These are phyloP conservation scores for Carcharodon carcharias DNA, from an alignment of 2,797 vertebrate genomes.

Conservation along the genomic window DNA sequence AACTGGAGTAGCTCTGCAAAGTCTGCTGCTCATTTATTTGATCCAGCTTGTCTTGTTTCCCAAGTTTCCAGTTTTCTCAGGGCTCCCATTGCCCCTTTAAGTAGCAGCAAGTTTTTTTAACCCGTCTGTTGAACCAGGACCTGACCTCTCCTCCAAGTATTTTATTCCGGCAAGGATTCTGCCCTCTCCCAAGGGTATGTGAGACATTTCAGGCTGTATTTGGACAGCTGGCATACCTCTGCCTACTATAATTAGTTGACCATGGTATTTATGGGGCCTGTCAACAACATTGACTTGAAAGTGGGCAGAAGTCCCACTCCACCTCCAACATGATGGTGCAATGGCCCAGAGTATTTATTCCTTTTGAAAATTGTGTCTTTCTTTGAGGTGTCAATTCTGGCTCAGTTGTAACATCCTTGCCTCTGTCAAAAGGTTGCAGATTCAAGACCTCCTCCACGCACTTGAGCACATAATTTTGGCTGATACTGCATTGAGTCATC, in stretches of 20 bases:
- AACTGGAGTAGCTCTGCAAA: neutral
- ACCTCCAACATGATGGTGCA: neutral
- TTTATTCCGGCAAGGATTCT: neutral
- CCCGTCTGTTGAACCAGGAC: neutral
- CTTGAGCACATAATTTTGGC: neutral
- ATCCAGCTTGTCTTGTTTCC: neutral
- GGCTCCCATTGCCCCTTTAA: neutral
- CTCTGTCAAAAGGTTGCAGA: neutral
- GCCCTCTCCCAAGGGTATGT: neutral
- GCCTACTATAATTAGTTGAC: neutral
- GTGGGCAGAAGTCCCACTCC: neutral
- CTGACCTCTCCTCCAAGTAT: neutral
- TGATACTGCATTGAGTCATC: neutral
- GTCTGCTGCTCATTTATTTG: neutral
- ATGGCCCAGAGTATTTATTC: neutral
- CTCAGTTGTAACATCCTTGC: neutral
- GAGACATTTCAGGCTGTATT: neutral
- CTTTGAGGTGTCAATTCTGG: neutral
- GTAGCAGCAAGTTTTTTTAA: neutral
- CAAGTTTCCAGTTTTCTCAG: neutral
- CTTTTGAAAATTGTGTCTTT: neutral
- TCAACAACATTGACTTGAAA: neutral
- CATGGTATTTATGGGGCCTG: neutral
- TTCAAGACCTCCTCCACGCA: neutral
- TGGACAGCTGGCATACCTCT: conserved; percentile 11